A percentile compares a stretch with the other conserved stretches of the same genome.
Conservation (phyloP, 2,113 vertebrate species). For the Miniopterus natalensis region DNA sequence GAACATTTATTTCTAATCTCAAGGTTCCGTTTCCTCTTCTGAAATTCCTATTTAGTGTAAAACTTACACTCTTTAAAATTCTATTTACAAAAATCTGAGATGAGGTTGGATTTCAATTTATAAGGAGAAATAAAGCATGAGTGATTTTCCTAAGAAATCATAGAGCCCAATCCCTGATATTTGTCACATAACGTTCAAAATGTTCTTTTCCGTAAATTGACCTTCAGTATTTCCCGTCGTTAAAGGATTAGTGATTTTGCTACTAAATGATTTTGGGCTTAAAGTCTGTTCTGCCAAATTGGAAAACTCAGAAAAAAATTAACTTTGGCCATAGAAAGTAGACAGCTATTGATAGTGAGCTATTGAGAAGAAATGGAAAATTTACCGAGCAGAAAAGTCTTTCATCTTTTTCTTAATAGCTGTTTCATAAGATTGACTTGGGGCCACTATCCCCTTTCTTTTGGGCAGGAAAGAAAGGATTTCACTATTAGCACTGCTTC, state of each 20-base stretch:
- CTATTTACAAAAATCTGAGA: neutral
- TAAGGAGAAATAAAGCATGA: neutral
- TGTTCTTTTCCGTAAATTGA: neutral
- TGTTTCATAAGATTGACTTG: neutral
- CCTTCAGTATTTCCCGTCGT: neutral
- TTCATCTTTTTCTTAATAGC: neutral
- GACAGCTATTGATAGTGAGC: neutral
- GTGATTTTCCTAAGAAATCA: neutral
- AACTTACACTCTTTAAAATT: neutral
- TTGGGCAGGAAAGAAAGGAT: neutral
- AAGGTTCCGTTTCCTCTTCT: neutral
- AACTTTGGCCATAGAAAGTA: neutral
- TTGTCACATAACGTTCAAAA: neutral
- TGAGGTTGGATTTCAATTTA: neutral
- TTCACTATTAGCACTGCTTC: neutral
- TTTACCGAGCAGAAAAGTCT: neutral
- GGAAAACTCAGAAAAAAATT: neutral
- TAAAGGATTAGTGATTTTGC: constrained; percentile 47
- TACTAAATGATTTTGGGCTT: constrained; percentile 38
- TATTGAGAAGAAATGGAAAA: constrained; percentile 37
- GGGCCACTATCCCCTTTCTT: neutral
- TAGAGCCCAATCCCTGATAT: neutral
- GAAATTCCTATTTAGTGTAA: neutral
- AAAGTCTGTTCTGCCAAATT: neutral
- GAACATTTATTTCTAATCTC: neutral